Conservation (phyloP, 2,113 vertebrate species). For the Ceyx cyanopectus region DNA sequence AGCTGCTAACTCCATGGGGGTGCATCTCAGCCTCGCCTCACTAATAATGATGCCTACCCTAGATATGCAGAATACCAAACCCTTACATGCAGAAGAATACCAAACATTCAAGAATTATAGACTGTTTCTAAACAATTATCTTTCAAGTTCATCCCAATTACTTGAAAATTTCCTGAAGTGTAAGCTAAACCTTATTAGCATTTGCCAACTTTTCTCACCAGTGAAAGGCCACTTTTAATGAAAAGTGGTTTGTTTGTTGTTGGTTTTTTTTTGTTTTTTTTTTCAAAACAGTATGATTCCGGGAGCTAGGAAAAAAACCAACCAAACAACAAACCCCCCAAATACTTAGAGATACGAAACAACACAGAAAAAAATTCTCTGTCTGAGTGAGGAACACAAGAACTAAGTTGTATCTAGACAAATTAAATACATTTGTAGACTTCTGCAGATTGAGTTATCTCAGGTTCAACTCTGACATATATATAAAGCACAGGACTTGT, state of each 20-base stretch:
- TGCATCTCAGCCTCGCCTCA: neutral
- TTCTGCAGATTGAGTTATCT: neutral
- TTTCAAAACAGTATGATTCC: neutral
- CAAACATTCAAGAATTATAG: neutral
- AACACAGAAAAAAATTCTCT: neutral
- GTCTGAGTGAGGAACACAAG: neutral
- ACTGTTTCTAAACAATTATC: neutral
- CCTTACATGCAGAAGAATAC: neutral
- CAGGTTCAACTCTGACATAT: neutral
- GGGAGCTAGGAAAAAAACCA: neutral
- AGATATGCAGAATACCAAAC: neutral
- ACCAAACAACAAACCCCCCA: neutral
- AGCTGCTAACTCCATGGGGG: accelerated
- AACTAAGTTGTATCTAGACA: neutral
- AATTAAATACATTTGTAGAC: neutral
- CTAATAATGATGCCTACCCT: neutral
- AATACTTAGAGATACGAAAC: neutral
- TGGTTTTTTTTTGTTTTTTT: neutral
- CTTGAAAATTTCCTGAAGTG: neutral
- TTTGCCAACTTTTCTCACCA: neutral
- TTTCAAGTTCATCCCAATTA: neutral
- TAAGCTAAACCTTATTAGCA: neutral
- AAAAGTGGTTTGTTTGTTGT: neutral
- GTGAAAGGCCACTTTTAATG: neutral
- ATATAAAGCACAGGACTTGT: neutral